Evolutionary conservation across 2,888 invertebrate species (phyloP).

Genomic region (Apantesis nais): DNA sequence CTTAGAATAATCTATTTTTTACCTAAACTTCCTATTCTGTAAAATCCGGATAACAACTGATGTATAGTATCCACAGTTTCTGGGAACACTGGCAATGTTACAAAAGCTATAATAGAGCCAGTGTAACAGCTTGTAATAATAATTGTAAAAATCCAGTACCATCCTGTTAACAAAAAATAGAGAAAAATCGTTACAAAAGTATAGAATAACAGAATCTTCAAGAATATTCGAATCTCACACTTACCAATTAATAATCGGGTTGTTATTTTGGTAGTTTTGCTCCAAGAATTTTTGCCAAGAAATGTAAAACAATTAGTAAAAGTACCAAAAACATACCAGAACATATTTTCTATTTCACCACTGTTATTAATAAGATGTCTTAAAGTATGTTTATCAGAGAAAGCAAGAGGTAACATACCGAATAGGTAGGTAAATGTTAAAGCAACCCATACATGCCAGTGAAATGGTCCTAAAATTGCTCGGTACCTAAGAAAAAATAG

Average conservation of each 20-base stretch:
- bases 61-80: slow-evolving; percentile 89
- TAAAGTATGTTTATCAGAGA: slow-evolving; percentile 89
- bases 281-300: slow-evolving; percentile 89
- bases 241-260: slow-evolving; percentile 90
- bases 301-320: slow-evolving; percentile 93
- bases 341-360: slow-evolving; percentile 92
- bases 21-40: slow-evolving; percentile 90
- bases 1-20: slow-evolving; percentile 38
- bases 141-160: slow-evolving; percentile 94
- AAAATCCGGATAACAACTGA: slow-evolving; percentile 88
- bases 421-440: slow-evolving; percentile 89
- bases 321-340: slow-evolving; percentile 94
- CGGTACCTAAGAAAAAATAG: slow-evolving; percentile 86
- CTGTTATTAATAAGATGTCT: slow-evolving; percentile 88
- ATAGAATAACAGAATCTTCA: not conserved
- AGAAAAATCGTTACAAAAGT: slow-evolving; percentile 12
- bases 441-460: slow-evolving; percentile 92
- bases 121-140: slow-evolving; percentile 94
- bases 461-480: slow-evolving; percentile 93
- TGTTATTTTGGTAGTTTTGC: slow-evolving; percentile 88
- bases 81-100: slow-evolving; percentile 91
- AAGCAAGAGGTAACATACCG: slow-evolving; percentile 90
- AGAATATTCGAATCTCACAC: slow-evolving; percentile 21
- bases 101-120: slow-evolving; percentile 93
- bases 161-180: slow-evolving; percentile 77